phyloP scores from a whole-genome alignment of 2,797 vertebrate genomes.

The Siniperca undulata region DNA sequence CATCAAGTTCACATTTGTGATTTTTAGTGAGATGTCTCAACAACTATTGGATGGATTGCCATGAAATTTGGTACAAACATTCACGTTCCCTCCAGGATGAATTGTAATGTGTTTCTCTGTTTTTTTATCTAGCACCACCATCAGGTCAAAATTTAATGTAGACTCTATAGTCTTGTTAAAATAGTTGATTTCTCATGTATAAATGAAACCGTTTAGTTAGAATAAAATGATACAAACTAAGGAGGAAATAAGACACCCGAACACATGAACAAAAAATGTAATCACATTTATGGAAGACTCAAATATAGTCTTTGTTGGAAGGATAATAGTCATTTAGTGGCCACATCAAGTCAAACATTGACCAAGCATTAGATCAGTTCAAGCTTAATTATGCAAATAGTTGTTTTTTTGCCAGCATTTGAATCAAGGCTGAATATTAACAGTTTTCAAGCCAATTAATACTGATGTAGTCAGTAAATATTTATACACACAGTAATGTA shows the following conservation, averaged over 20 bases:
- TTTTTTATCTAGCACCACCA: background rate
- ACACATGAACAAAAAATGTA: constrained; percentile 30
- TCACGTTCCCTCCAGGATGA: too few relatives aligned
- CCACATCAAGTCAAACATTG: constrained; percentile 37
- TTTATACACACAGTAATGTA: constrained; percentile 9
- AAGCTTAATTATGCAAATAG: background rate
- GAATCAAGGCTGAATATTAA: constrained; percentile 5
- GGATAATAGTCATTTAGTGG: constrained; percentile 49
- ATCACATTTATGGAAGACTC: constrained; percentile 75
- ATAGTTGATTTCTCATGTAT: background rate
- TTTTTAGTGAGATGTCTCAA: background rate
- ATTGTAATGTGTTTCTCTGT: too few relatives aligned
- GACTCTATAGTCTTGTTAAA: background rate
- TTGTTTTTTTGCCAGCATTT: constrained; percentile 22
- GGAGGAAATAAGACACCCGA: constrained; percentile 16
- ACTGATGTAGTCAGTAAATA: constrained; percentile 22
- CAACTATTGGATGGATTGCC: background rate
- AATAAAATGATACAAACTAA: background rate
- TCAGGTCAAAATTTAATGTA: background rate
- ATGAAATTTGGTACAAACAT: background rate
- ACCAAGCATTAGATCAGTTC: constrained; percentile 19
- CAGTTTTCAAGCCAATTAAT: constrained; percentile 22
- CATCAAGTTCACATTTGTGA: background rate
- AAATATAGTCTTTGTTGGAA: constrained; percentile 70
- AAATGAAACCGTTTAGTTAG: background rate